Evolutionary conservation across 2,797 vertebrate genomes (phyloP), one percentile per base, ranked within the genome.

Genomic region (Taeniopygia guttata): DNA sequence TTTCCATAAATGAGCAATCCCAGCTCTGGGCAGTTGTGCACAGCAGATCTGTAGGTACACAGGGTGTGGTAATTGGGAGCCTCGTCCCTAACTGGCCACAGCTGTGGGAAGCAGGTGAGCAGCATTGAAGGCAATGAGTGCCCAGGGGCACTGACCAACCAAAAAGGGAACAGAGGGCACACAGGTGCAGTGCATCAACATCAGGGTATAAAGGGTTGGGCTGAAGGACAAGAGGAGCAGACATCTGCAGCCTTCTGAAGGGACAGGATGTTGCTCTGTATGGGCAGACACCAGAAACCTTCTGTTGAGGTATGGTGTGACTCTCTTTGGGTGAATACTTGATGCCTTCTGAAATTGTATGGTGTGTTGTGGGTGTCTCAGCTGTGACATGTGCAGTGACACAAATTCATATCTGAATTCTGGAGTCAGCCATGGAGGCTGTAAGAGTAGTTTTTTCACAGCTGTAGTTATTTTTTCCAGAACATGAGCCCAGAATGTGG

Each of bases 181-280:
- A 36, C 56, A 58, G 56, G 56, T 6, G 56, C 56, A 17, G 8
- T 1, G 34, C 34, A 12, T 36, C 16, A 36, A 0, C 34, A 2
- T 3, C 7, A 36, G 56, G 56, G 34, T 7, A 26, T 9, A 18
- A 58, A 36, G 18, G 56, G 56, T 10, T 58, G 34, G 56, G 34
- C 23, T 36, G 34, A 17, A 9, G 34, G 23, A 12, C 7, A 9
- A 5, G 11, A 9, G 0, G 23, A 0, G 22, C n/a, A 25, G n/a
- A 25, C 5, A 1, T 15, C 1, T 25, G 22, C 0, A 1, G 56
- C 23, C 23, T 58, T 36, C 16, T 36, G 16, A 2, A 7, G 34
- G 4, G 56, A 6, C 5, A 6, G 9, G 15, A 8, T 26, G 23
- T 17, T 18, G 0, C 7, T 36, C 7, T 13, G 23, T 26, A 11